Conservation (phyloP, 2,888 invertebrate species). For the Aphodius sticticus region DNA sequence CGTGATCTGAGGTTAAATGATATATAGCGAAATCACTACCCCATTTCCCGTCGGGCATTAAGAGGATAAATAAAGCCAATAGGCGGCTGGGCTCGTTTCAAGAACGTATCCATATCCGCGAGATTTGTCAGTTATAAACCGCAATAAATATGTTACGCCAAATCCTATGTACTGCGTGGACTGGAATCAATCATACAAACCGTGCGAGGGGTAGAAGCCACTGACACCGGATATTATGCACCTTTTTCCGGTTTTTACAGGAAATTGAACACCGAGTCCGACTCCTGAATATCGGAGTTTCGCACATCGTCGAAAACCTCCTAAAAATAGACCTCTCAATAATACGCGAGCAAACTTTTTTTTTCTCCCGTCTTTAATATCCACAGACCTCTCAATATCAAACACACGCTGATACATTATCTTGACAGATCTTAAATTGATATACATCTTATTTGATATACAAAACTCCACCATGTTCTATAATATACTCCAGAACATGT, state of each 20-base stretch:
- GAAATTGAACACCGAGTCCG: slow-evolving; percentile 27
- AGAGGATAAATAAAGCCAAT: background rate
- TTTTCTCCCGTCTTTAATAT: background rate
- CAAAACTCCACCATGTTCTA: too few species aligned
- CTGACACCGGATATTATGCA: slow-evolving; percentile 29
- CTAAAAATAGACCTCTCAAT: background rate
- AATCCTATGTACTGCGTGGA: background rate
- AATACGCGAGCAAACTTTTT: background rate
- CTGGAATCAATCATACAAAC: slow-evolving; percentile 27
- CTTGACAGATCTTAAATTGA: too few species aligned
- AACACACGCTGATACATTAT: background rate
- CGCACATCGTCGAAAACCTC: background rate
- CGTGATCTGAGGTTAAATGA: background rate
- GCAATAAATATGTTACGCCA: slow-evolving; percentile 16
- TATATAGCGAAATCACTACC: background rate
- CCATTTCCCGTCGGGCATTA: background rate
- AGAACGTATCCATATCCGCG: slow-evolving; percentile 7
- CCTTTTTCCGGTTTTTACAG: slow-evolving; percentile 25
- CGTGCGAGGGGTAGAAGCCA: slow-evolving; percentile 19
- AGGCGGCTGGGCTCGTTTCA: background rate
- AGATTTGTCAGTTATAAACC: slow-evolving; percentile 25
- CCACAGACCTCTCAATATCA: background rate
- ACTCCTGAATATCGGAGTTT: slow-evolving; percentile 21
- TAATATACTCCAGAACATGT: too few species aligned
- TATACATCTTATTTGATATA: too few species aligned